Percentiles rank a stretch among this genome's conserved stretches.
Conservation (phyloP, 37 sponge, comb jelly and placozoan genomes). For the Aphrocallistes beatrix region DNA sequence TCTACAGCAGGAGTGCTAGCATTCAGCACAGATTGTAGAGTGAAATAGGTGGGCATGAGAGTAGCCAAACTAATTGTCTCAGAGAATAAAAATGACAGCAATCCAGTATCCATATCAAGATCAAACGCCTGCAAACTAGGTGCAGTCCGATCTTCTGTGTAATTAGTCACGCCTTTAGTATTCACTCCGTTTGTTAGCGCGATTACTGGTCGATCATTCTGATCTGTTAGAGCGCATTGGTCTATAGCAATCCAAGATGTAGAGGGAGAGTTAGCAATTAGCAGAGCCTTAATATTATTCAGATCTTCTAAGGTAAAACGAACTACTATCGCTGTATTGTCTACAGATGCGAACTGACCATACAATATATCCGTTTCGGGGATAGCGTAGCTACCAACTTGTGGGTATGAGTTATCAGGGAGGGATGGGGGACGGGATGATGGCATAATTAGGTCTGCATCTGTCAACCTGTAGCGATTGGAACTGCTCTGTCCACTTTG, state of each 20-base stretch:
- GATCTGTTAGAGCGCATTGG: slow-evolving; percentile 39
- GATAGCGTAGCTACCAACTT: slow-evolving; percentile 28
- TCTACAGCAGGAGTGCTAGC: background rate
- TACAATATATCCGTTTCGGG: slow-evolving; percentile 18
- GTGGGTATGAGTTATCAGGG: background rate
- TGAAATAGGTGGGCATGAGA: slow-evolving; percentile 39
- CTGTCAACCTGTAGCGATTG: slow-evolving; percentile 23
- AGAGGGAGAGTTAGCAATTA: slow-evolving; percentile 40
- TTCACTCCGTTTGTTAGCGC: slow-evolving; percentile 44
- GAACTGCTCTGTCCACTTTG: slow-evolving; percentile 33
- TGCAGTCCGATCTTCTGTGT: slow-evolving; percentile 58
- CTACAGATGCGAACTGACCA: slow-evolving; percentile 33
- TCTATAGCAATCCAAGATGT: slow-evolving; percentile 58
- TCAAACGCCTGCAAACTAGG: slow-evolving; percentile 50
- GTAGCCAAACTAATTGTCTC: slow-evolving; percentile 72
- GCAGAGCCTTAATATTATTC: slow-evolving; percentile 58
- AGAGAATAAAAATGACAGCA: slow-evolving; percentile 48
- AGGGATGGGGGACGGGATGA: background rate
- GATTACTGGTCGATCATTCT: slow-evolving; percentile 42
- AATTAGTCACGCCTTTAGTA: slow-evolving; percentile 41
- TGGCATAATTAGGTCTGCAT: background rate
- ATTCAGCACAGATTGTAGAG: slow-evolving; percentile 43
- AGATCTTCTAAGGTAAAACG: slow-evolving; percentile 48
- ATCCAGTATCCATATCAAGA: slow-evolving; percentile 51
- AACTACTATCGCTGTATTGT: slow-evolving; percentile 56